These are phyloP conservation scores for Bubalus kerabau DNA, from an alignment of 2,113 vertebrate genomes.

Conservation along the genomic window DNA sequence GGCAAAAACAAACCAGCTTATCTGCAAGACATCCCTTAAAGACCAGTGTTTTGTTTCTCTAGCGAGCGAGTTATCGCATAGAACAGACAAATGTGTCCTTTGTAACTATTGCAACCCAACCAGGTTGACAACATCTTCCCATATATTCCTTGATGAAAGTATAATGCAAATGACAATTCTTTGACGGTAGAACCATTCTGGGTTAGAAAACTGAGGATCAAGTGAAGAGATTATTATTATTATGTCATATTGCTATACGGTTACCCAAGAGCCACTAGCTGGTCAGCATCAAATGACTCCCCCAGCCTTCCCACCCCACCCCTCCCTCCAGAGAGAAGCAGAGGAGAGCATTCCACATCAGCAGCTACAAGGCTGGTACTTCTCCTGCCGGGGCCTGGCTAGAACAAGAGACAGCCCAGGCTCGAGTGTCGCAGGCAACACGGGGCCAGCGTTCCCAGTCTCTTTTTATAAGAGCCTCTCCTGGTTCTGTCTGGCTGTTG, in stretches of 20 bases:
- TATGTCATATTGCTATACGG: not conserved
- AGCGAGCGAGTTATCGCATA: accelerated
- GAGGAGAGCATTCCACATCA: not conserved
- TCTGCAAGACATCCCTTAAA: not conserved
- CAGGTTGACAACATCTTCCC: not conserved
- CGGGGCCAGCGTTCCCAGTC: not conserved
- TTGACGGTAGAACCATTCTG: not conserved
- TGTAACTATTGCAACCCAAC: accelerated
- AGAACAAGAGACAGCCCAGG: not conserved
- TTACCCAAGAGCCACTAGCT: not conserved
- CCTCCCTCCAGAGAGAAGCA: not conserved
- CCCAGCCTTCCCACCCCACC: not conserved
- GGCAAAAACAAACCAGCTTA: not conserved
- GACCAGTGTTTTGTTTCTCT: not conserved
- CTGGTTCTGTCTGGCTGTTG: not conserved
- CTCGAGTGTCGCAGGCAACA: accelerated
- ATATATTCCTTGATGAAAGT: not conserved
- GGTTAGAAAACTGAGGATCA: not conserved
- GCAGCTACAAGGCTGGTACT: not conserved
- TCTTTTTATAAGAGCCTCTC: not conserved
- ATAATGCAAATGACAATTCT: not conserved
- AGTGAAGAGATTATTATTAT: not conserved
- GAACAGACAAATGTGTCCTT: not conserved
- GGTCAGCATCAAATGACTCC: not conserved
- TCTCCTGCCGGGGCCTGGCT: not conserved